Conservation (phyloP, 2,797 vertebrate genomes). For the Ptychobarbus kaznakovi region DNA sequence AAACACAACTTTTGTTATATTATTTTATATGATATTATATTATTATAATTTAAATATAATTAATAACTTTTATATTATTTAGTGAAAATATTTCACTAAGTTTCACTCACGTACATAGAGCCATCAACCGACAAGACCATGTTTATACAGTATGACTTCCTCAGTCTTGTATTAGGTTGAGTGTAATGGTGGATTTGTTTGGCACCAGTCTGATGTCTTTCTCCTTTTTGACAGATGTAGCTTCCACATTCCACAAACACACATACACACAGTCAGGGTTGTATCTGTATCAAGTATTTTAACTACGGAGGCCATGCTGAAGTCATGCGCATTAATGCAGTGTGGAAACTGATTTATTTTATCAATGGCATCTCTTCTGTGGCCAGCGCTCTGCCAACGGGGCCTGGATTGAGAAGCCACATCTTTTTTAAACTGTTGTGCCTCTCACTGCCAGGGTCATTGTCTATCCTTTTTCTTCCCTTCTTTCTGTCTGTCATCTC, state of each 20-base stretch:
- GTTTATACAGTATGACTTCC: background rate
- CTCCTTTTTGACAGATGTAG: slow-evolving; percentile 17
- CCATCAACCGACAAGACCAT: background rate
- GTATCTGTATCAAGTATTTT: slow-evolving; percentile 57
- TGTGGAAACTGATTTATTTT: slow-evolving; percentile 51
- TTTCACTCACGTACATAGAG: background rate
- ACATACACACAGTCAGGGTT: slow-evolving; percentile 34
- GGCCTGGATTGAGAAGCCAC: slow-evolving; percentile 35
- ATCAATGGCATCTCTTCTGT: slow-evolving; percentile 40
- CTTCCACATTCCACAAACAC: slow-evolving; percentile 36
- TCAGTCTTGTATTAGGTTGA: background rate
- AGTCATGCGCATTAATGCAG: slow-evolving; percentile 35
- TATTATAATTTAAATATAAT: no score
- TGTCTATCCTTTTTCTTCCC: slow-evolving; percentile 32
- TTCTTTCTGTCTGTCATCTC: slow-evolving; percentile 36
- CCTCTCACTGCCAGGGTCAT: slow-evolving; percentile 26
- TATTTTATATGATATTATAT: no score
- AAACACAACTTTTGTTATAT: background rate
- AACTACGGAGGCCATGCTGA: slow-evolving; percentile 34
- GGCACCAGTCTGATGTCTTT: background rate
- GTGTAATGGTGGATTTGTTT: slow-evolving; percentile 23
- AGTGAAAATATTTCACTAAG: no score
- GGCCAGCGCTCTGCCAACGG: slow-evolving; percentile 33
- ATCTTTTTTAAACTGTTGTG: slow-evolving; percentile 24
- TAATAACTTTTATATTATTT: no score